phyloP scores from a whole-genome alignment of 2,888 invertebrate genomes.

The Globia sparganii region DNA sequence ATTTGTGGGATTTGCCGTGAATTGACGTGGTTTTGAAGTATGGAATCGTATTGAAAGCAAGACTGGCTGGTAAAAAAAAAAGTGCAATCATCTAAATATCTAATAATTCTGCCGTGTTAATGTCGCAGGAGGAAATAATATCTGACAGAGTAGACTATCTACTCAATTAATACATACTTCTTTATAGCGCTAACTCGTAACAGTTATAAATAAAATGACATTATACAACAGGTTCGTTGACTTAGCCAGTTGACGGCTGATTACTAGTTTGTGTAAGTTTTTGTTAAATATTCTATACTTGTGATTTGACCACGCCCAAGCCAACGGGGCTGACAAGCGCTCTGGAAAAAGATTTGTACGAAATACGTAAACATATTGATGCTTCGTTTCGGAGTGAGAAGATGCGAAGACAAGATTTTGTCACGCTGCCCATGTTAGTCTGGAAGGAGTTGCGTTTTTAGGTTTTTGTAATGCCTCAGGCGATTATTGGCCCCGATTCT shows the following conservation, averaged over 20 bases:
- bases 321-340: not conserved
- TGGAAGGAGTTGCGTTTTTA: too few species aligned
- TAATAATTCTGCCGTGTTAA: not conserved
- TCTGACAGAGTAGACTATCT: constrained; percentile 16
- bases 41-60: not conserved
- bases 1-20: too few species aligned
- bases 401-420: too few species aligned
- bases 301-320: constrained; percentile 22
- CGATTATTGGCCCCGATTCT: too few species aligned
- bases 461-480: too few species aligned
- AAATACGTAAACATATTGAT: not conserved
- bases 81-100: constrained; percentile 17
- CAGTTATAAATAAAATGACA: constrained; percentile 58
- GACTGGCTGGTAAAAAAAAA: constrained; percentile 27
- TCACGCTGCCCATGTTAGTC: too few species aligned
- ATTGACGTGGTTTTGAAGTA: too few species aligned
- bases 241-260: constrained; percentile 30
- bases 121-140: not conserved
- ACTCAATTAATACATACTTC: constrained; percentile 20
- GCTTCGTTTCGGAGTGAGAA: not conserved
- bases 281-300: constrained; percentile 28
- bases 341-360: not conserved
- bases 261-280: constrained; percentile 52
- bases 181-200: constrained; percentile 35
- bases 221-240: constrained; percentile 53